Evolutionary conservation across 2,888 invertebrate genomes (phyloP), one percentile per base, ranked within the genome.

Genomic region (Ennomos fuscantarius): DNA sequence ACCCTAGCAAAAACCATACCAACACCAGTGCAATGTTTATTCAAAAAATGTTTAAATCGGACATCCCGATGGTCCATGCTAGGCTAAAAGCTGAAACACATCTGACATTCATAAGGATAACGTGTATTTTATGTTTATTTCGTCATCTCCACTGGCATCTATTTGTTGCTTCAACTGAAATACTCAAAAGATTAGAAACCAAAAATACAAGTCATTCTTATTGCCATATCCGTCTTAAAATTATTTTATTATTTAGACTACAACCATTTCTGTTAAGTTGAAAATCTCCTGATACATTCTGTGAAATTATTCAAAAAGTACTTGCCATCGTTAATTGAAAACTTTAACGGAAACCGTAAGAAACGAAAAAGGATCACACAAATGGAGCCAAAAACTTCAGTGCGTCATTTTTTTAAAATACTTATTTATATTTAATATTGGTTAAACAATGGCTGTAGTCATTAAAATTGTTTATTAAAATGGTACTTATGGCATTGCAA

Each of bases 21-120:
- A 69, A 60, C 73, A 74, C 74, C 69, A 64, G 45, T 65, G 56
- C 49, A 57, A 62, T 60, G 65, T 57, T 53, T 62, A 60, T 63
- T 43, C 44, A 59, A 45, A 57, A 40, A 55, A 37, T 37, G 33
- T 61, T 47, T 56, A 48, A 37, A 41, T 53, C 35, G 11, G 31
- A 40, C 36, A 35, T 50, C 62, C 66, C 57, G 59, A 70, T 65
- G 62, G 58, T 61, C 64, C 77, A 75, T 76, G 73, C 77, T 69
- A 70, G 53, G 59, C 68, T 56, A 48, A 55, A 46, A 67, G 66
- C 65, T 59, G 51, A 59, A 63, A 63, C 56, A 59, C 56, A 56
- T 41, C 39, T 36, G 53, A 49, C 53, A 8, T 24, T 44, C 50
- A 46, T 54, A 59, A 53, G 49, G 39, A 53, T 40, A 44, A 59